Evolutionary conservation across 2,888 invertebrate species (phyloP), one percentile per base, ranked within the genome.

Genomic region (Andrena haemorrhoa): DNA sequence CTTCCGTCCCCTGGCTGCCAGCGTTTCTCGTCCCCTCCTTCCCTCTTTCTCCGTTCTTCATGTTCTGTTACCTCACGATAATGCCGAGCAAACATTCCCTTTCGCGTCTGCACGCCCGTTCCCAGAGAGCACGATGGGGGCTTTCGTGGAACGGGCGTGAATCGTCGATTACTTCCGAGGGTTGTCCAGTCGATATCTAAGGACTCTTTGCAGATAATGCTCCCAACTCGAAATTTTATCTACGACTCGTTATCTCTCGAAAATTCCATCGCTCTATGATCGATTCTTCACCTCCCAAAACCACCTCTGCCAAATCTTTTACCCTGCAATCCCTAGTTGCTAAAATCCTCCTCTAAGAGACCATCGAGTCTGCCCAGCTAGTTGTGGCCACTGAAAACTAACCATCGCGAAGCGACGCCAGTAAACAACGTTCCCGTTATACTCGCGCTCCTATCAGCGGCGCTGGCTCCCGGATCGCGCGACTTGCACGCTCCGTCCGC

Each of bases 41-140:
- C 66, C 64, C 78, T 75, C 70, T 78, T 73, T 75, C 60, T 51
- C 71, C 47, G 31, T 69, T 81, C 79, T 76, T 77, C 78, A 63
- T 60, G 73, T 84, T 78, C 84, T 71, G 86, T 73, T 68, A 80
- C 74, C 76, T 75, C 77, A 76, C 85, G 87, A 82, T 86, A 90
- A 85, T 85, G 70, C 71, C 82, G 66, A 83, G 84, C 87, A 90
- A 91, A 88, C 85, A 85, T 84, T 86, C 69, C 66, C 73, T 82
- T 70, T 63, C 71, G 66, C 66, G 56, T 66, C 70, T 58, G 56
- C 29, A 29, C 31, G 41, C 12, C 63, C 33, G 41, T 41, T 41
- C 41, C 41, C 12, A 41, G 5, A 26, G 66, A 69, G 63, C 61
- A 12, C 7, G 12, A 20, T 10, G 23, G 8, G 12, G 35, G 26